These are phyloP conservation scores for Astyanax mexicanus DNA, from an alignment of 2,797 vertebrate species.

Conservation along the genomic window DNA sequence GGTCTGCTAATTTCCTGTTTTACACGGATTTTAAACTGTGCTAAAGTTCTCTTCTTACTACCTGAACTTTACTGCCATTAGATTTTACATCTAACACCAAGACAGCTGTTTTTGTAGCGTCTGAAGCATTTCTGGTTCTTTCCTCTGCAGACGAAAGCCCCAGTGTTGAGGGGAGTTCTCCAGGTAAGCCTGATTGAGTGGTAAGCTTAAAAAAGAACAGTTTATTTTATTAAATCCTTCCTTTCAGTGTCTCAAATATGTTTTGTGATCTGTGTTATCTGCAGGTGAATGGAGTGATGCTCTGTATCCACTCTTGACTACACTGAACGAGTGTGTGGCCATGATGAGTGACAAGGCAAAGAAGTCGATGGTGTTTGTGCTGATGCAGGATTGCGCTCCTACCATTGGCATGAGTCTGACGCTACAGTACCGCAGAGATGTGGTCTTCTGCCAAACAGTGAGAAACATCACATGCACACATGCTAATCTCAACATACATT, in stretches of 20 bases:
- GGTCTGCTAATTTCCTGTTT: background rate
- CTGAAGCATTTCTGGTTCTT: background rate
- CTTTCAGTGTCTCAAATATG: background rate
- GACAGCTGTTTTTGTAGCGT: background rate
- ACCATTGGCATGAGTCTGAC: slow-evolving; percentile 93
- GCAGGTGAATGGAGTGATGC: slow-evolving; percentile 98
- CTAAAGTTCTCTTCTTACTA: background rate
- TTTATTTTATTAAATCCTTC: background rate
- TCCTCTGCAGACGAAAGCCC: slow-evolving; percentile 86
- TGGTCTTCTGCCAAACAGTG: slow-evolving; percentile 98
- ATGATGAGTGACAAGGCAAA: slow-evolving; percentile 99
- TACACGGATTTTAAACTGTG: background rate
- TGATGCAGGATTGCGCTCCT: slow-evolving; percentile 97
- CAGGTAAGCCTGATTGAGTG: slow-evolving; percentile 81
- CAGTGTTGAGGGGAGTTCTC: slow-evolving; percentile 83
- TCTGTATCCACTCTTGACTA: slow-evolving; percentile 92
- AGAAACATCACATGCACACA: slow-evolving; percentile 57
- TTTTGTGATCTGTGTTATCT: slow-evolving; percentile 19
- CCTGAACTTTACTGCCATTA: background rate
- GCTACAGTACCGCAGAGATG: slow-evolving; percentile 95
- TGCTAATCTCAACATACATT: no score
- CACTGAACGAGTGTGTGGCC: slow-evolving; percentile 91
- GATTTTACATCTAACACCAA: slow-evolving; percentile 50
- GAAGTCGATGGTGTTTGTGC: slow-evolving; percentile 96
- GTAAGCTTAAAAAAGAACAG: background rate